phyloP scores from a whole-genome alignment of 2,113 vertebrate genomes.

The Odocoileus hemionus region DNA sequence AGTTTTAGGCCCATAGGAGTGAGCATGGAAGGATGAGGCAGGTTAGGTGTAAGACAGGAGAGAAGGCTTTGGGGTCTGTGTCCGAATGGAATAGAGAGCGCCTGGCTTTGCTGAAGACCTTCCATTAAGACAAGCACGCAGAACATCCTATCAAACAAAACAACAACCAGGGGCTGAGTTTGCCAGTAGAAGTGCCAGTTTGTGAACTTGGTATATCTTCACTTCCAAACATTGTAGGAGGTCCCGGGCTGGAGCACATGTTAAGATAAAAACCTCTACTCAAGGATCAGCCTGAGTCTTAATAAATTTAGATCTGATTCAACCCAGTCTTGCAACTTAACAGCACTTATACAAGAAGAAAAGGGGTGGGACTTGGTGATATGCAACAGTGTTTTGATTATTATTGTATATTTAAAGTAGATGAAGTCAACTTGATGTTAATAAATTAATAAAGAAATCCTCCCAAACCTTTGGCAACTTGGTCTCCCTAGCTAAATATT shows the following conservation, averaged over 20 bases:
- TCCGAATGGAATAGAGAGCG: neutral
- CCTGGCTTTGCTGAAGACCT: neutral
- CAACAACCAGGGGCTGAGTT: neutral
- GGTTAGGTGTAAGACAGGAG: neutral
- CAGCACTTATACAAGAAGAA: neutral
- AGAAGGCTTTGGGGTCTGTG: neutral
- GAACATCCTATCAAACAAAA: neutral
- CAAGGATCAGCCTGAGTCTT: neutral
- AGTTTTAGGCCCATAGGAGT: neutral
- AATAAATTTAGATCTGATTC: neutral
- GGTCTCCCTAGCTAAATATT: neutral
- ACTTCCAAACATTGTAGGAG: neutral
- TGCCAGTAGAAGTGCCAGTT: neutral
- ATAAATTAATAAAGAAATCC: neutral
- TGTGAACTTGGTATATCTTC: neutral
- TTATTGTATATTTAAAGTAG: slow-evolving; percentile 8
- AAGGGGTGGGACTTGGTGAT: neutral
- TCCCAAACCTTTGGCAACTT: neutral
- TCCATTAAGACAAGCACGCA: neutral
- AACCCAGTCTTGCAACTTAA: neutral
- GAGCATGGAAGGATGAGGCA: neutral
- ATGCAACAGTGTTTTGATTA: neutral
- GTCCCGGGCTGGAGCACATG: neutral
- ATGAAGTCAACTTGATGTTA: neutral
- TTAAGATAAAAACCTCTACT: neutral